Conservation (phyloP, 2,797 vertebrate genomes). For the Helarctos malayanus region DNA sequence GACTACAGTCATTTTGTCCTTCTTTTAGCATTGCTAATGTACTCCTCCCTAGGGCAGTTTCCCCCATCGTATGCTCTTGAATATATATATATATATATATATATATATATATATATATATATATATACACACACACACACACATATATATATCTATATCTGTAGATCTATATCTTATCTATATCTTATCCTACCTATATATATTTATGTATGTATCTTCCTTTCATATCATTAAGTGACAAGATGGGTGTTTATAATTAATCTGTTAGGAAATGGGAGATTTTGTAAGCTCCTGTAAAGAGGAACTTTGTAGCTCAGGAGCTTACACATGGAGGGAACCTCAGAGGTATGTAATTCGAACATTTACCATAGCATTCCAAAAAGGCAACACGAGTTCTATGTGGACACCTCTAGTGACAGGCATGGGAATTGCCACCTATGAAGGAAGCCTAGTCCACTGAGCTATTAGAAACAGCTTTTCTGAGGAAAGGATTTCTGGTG, state of each 20-base stretch:
- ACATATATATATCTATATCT: too few relatives aligned
- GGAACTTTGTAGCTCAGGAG: not conserved
- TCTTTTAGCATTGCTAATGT: not conserved
- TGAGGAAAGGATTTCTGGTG: not conserved
- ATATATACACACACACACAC: not conserved
- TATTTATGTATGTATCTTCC: not conserved
- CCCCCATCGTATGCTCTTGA: not conserved
- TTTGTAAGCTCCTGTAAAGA: not conserved
- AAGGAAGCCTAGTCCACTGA: not conserved
- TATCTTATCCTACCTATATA: not conserved
- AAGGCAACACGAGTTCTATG: accelerated
- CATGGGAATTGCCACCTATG: not conserved
- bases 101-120: not conserved
- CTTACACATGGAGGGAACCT: not conserved
- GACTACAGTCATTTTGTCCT: not conserved
- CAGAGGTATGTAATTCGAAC: not conserved
- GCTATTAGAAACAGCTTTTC: not conserved
- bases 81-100: not conserved
- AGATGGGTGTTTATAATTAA: not conserved
- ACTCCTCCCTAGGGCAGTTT: not conserved
- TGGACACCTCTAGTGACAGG: not conserved
- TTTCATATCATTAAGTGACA: not conserved
- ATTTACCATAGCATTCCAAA: not conserved
- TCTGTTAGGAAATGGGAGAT: not conserved
- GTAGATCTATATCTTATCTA: too few relatives aligned